A percentile compares a stretch with the other conserved stretches of the same genome.
Evolutionary conservation across 2,113 vertebrate genomes (phyloP).

Genomic region (Aegotheles bennettii): DNA sequence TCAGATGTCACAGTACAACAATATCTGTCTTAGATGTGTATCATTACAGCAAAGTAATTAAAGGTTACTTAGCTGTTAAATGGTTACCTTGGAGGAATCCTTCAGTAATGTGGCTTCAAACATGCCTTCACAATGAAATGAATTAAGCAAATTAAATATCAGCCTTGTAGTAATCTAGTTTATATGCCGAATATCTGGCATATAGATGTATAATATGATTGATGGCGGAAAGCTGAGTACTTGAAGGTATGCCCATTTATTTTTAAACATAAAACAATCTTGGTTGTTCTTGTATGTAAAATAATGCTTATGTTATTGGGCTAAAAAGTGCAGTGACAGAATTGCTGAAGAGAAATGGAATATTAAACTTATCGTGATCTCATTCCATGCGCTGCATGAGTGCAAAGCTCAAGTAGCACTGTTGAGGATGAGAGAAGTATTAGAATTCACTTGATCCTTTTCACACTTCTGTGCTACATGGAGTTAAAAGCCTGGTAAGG

Average conservation of each 20-base stretch:
- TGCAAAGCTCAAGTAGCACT: neutral
- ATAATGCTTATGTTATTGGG: neutral
- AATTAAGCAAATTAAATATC: constrained; percentile 29
- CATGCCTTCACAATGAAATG: constrained; percentile 5
- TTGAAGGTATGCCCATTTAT: neutral
- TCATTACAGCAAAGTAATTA: constrained; percentile 48
- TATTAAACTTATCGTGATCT: neutral
- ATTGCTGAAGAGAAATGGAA: neutral
- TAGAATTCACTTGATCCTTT: neutral
- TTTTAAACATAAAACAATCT: neutral
- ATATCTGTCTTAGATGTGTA: constrained; percentile 32
- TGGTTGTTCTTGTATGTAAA: neutral
- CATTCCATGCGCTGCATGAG: neutral
- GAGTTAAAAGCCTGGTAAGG: neutral
- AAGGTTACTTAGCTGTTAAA: constrained; percentile 48
- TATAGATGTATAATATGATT: neutral
- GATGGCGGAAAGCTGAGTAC: neutral
- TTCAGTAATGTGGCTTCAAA: constrained; percentile 12
- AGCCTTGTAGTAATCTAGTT: neutral
- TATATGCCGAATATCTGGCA: neutral
- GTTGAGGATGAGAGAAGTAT: neutral
- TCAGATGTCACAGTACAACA: constrained; percentile 30
- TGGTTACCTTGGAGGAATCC: constrained; percentile 34
- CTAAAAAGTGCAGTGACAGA: neutral
- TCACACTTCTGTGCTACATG: neutral